Evolutionary conservation across 1,140 invertebrate genomes (phyloP).

Genomic region (Glossosoma conforme): DNA sequence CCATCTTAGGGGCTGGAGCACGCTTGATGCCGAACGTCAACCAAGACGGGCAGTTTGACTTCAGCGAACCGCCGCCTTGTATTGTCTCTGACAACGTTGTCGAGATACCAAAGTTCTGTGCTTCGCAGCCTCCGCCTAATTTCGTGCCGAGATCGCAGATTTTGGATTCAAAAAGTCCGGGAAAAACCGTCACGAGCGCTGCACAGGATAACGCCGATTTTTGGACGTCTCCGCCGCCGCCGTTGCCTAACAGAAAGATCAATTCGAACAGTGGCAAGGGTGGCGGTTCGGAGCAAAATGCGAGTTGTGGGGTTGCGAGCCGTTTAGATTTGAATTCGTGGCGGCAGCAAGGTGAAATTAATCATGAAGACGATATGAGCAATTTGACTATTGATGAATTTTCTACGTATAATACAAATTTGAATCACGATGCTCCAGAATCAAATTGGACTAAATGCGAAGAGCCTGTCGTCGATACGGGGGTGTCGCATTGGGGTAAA

Average conservation of each 20-base stretch:
- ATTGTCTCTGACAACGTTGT: conserved; percentile 2
- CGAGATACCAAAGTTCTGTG: conserved; percentile 24
- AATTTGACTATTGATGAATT: too few relatives aligned
- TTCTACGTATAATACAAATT: too few relatives aligned
- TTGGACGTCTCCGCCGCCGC: conserved; percentile 24
- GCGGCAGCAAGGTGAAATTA: conserved; percentile 26
- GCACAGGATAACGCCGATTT: conserved; percentile 17
- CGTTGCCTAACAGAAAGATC: neutral
- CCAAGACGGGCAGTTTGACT: conserved; percentile 10
- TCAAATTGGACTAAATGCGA: neutral
- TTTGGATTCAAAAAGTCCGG: too few relatives aligned
- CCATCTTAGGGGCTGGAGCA: conserved; percentile 26
- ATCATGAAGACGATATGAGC: too few relatives aligned
- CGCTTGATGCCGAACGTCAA: conserved; percentile 12
- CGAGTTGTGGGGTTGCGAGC: neutral
- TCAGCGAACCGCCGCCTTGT: conserved; percentile 10
- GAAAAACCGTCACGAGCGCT: conserved; percentile 7
- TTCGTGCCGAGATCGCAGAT: conserved; percentile 16
- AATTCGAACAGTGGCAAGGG: conserved; percentile 8
- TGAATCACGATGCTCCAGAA: too few relatives aligned
- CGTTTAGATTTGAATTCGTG: conserved; percentile 26
- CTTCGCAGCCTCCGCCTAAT: conserved; percentile 23
- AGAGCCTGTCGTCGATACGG: neutral
- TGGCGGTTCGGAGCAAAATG: too few relatives aligned
- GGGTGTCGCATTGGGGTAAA: neutral